Percentiles rank a stretch among this genome's conserved stretches.
Conservation (phyloP, 2,888 invertebrate genomes). For the Athalia circularis region DNA sequence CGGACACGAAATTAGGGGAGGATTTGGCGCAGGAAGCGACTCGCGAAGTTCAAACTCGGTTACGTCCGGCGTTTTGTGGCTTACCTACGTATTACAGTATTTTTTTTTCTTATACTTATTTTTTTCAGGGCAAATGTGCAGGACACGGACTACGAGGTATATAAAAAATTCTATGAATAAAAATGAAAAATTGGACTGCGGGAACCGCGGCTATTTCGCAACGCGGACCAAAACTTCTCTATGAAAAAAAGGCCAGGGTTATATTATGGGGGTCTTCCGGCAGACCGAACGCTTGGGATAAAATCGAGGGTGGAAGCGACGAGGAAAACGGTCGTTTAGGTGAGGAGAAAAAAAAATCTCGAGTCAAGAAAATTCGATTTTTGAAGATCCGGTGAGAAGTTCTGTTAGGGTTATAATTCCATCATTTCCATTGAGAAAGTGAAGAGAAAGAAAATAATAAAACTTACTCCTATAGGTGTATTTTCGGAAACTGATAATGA, state of each 20-base stretch:
- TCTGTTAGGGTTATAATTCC: too few relatives aligned
- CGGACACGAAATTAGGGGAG: background rate
- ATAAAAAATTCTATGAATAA: conserved; percentile 47
- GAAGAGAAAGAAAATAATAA: too few relatives aligned
- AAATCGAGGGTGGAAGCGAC: background rate
- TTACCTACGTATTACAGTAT: background rate
- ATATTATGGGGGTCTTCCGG: conserved; percentile 4
- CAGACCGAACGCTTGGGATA: background rate
- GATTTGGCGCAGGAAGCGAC: conserved; percentile 23
- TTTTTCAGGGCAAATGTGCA: background rate
- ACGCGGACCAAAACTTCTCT: conserved; percentile 6
- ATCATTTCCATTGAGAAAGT: too few relatives aligned
- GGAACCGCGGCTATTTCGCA: background rate
- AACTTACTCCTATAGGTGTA: too few relatives aligned
- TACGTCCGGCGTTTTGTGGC: conserved; percentile 19
- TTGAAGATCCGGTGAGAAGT: too few relatives aligned
- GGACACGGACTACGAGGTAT: conserved; percentile 4
- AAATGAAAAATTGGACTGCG: conserved; percentile 42
- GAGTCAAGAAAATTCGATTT: too few relatives aligned
- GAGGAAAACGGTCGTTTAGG: too few relatives aligned
- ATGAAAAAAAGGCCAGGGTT: conserved; percentile 13
- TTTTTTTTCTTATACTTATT: conserved; percentile 7
- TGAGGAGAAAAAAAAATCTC: background rate
- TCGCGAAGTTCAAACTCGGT: conserved; percentile 19
- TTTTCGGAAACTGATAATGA: too few relatives aligned